Evolutionary conservation across 2,113 vertebrate genomes (phyloP).

Genomic region (Speoplatyrhinus poulsoni): DNA sequence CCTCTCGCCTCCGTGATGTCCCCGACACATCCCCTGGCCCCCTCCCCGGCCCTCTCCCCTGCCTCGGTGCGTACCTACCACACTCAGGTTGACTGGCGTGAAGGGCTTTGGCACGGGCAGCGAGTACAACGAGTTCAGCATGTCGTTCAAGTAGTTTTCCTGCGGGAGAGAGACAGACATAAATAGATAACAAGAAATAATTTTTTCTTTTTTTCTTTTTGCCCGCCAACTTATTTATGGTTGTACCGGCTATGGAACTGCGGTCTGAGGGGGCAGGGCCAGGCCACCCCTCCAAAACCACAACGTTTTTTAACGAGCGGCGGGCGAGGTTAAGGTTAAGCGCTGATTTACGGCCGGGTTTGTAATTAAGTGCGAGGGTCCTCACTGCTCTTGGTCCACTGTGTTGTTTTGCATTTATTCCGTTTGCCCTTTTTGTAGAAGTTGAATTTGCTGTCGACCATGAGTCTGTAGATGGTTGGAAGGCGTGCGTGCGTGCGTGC

Average conservation of each 20-base stretch:
- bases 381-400: background rate
- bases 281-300: conserved; percentile 61
- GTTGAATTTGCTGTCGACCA: no score
- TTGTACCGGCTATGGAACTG: no score
- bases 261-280: conserved; percentile 14
- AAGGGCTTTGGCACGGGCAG: conserved; percentile 88
- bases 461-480: no score
- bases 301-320: conserved; percentile 42
- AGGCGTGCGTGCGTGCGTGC: background rate
- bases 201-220: conserved; percentile 46
- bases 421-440: no score
- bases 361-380: conserved; percentile 32
- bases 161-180: conserved; percentile 48
- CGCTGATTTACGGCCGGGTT: conserved; percentile 62
- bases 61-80: conserved; percentile 80
- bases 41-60: conserved; percentile 14
- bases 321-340: conserved; percentile 71
- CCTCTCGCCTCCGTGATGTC: background rate
- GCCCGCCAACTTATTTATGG: no score
- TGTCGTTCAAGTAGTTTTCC: conserved; percentile 93
- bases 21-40: conserved; percentile 68
- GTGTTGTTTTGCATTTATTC: no score
- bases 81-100: conserved; percentile 82
- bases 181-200: conserved; percentile 33
- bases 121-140: conserved; percentile 87